Percentiles rank a stretch among this genome's conserved stretches.
phyloP scores from a whole-genome alignment of 2,888 invertebrate species.

The Dysmachus trigonus region DNA sequence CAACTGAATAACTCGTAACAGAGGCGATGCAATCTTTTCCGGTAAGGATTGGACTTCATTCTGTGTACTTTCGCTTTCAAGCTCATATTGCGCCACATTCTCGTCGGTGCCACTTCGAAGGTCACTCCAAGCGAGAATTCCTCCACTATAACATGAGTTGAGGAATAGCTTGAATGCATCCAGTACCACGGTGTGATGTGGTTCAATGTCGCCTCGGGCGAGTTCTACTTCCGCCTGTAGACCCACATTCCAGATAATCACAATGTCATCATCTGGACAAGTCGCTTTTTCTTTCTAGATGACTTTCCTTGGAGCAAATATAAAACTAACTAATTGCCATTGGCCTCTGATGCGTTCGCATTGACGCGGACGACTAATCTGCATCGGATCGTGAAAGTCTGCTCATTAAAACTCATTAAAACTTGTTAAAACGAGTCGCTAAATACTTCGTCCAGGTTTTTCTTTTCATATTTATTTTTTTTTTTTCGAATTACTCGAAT shows the following conservation, averaged over 20 bases:
- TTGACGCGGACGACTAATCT: background rate
- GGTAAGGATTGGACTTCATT: background rate
- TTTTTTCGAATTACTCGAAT: background rate
- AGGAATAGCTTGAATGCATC: slow-evolving; percentile 1
- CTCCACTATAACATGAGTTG: background rate
- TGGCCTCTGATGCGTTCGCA: background rate
- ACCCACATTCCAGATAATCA: slow-evolving; percentile 3
- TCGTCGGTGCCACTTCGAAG: background rate
- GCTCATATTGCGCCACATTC: background rate
- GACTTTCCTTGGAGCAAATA: background rate
- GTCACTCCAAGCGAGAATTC: slow-evolving; percentile 3
- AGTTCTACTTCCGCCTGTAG: slow-evolving; percentile 11
- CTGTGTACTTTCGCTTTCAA: background rate
- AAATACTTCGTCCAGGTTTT: background rate
- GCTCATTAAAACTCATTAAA: slow-evolving; percentile 11
- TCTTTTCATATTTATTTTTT: background rate
- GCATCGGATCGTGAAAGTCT: slow-evolving; percentile 24
- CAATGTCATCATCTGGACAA: slow-evolving; percentile 18
- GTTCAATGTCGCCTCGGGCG: slow-evolving; percentile 16
- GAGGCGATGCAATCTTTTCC: background rate
- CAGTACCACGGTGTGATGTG: background rate
- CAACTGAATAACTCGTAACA: background rate
- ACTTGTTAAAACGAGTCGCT: background rate
- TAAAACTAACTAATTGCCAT: background rate
- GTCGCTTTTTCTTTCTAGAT: background rate